phyloP scores from a whole-genome alignment of 2,113 vertebrate genomes.

The Boleophthalmus pectinirostris region DNA sequence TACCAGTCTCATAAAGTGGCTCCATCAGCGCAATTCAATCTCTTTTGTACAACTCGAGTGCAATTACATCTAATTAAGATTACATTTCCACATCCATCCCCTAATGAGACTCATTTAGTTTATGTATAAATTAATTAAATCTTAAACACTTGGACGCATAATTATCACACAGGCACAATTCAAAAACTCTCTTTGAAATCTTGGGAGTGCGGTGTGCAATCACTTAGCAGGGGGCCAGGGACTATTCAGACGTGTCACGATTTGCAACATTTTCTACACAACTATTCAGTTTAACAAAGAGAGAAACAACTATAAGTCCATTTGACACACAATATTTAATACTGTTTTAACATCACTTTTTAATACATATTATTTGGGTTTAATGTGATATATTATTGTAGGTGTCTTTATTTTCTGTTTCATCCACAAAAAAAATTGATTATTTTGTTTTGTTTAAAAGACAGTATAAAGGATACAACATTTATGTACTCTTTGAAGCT shows the following conservation, averaged over 20 bases:
- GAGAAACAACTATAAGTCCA: not conserved
- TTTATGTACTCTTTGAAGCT: too few relatives aligned
- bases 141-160: conserved; percentile 4
- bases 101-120: conserved; percentile 9
- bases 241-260: not conserved
- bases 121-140: conserved; percentile 9
- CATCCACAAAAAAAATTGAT: too few relatives aligned
- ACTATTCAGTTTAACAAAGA: not conserved
- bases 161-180: conserved; percentile 3
- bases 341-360: too few relatives aligned
- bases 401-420: too few relatives aligned
- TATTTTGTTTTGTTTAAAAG: too few relatives aligned
- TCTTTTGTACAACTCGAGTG: not conserved
- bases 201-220: not conserved
- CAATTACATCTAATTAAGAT: conserved; percentile 1
- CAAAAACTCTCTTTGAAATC: not conserved
- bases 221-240: not conserved
- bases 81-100: conserved; percentile 3
- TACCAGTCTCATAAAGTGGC: conserved; percentile 2
- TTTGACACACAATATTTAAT: not conserved
- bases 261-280: not conserved
- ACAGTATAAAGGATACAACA: too few relatives aligned
- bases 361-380: too few relatives aligned
- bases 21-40: conserved; percentile 1
- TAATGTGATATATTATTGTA: too few relatives aligned